Evolutionary conservation across 2,797 vertebrate species (phyloP).

Genomic region (Sebastiscus tertius): DNA sequence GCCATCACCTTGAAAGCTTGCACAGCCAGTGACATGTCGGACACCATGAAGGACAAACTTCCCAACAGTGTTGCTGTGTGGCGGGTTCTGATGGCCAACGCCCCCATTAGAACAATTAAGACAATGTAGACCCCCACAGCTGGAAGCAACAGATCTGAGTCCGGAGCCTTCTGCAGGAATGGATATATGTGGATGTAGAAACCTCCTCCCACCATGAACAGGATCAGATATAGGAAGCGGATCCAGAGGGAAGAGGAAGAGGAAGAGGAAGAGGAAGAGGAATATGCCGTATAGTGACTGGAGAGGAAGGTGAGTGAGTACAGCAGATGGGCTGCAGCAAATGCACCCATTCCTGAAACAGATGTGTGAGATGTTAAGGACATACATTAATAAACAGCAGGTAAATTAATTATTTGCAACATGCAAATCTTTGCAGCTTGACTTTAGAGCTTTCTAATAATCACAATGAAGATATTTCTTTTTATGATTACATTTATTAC

Average conservation of each 20-base stretch:
- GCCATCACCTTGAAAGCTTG: constrained; percentile 77
- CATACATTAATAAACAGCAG: background rate
- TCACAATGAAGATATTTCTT: background rate
- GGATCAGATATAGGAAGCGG: constrained; percentile 60
- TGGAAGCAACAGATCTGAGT: constrained; percentile 65
- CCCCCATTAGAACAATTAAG: constrained; percentile 78
- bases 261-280: constrained; percentile 44
- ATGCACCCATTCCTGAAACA: constrained; percentile 86
- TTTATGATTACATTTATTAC: background rate
- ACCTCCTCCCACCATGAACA: constrained; percentile 58
- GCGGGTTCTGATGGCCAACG: constrained; percentile 72
- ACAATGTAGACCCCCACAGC: constrained; percentile 76
- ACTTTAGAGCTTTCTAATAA: background rate
- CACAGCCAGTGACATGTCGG: constrained; percentile 82
- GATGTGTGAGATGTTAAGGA: background rate
- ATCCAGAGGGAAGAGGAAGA: constrained; percentile 28
- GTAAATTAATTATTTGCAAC: background rate
- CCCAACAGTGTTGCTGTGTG: constrained; percentile 69
- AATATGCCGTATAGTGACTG: constrained; percentile 66
- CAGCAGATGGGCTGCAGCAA: constrained; percentile 85
- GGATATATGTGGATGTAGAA: constrained; percentile 76
- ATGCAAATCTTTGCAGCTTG: background rate
- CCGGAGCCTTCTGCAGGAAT: constrained; percentile 62
- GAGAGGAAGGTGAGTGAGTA: constrained; percentile 83
- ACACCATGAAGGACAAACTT: constrained; percentile 82